phyloP scores from a whole-genome alignment of 2,888 invertebrate genomes.

The Aquatica leii region DNA sequence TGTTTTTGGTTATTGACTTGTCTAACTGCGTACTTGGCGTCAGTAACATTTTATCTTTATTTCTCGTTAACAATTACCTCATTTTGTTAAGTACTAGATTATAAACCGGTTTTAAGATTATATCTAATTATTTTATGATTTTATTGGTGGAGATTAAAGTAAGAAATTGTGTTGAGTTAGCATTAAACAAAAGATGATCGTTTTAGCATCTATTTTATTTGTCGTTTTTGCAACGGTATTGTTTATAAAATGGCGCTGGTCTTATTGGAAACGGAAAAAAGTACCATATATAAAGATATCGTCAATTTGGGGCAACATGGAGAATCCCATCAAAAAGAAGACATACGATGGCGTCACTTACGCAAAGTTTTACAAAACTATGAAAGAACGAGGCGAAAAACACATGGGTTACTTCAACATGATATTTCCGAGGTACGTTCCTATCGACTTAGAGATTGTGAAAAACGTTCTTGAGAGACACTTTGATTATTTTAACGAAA shows the following conservation, averaged over 20 bases:
- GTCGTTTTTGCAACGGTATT: no score
- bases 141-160: no score
- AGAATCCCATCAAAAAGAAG: constrained; percentile 11
- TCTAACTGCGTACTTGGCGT: no score
- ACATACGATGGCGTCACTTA: not conserved
- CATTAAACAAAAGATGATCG: no score
- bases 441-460: constrained; percentile 32
- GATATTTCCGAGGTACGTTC: constrained; percentile 38
- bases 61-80: no score
- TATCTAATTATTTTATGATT: no score
- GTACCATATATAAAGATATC: constrained; percentile 38
- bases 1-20: no score
- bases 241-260: constrained; percentile 12
- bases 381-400: constrained; percentile 38
- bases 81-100: no score
- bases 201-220: no score
- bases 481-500: constrained; percentile 67
- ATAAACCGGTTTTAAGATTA: no score
- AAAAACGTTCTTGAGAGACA: constrained; percentile 64
- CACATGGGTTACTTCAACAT: constrained; percentile 56
- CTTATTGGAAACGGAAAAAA: constrained; percentile 24
- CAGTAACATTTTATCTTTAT: no score
- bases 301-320: constrained; percentile 47
- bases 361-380: constrained; percentile 12
- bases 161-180: no score